Evolutionary conservation across 2,888 invertebrate species (phyloP), one percentile per base, ranked within the genome.

Genomic region (Xestobium rufovillosum): DNA sequence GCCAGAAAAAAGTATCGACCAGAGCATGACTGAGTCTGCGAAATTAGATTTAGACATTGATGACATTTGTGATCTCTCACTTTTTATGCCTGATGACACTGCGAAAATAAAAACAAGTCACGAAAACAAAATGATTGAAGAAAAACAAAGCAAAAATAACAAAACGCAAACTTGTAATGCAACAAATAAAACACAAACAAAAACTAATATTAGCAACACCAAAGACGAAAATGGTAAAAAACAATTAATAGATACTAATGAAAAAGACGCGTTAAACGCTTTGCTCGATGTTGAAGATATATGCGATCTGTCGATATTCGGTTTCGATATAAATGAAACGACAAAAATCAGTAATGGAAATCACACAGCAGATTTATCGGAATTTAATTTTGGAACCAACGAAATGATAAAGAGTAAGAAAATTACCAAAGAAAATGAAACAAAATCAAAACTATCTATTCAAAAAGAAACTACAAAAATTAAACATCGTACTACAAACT

Each of bases 1-100:
- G n/a, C n/a, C n/a, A n/a, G n/a, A n/a, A n/a, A n/a, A n/a, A n/a
- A n/a, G n/a, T n/a, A n/a, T n/a, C n/a, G n/a, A n/a, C n/a, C n/a
- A n/a, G n/a, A n/a, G n/a, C n/a, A n/a, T n/a, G n/a, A n/a, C n/a
- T n/a, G n/a, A n/a, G n/a, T n/a, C n/a, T n/a, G n/a, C n/a, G n/a
- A n/a, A n/a, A n/a, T n/a, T 3, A 17, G 30, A 31, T n/a, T 23
- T 34, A 14, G 36, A 41, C 19, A 34, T 50, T 16, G 38, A 38
- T 27, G 44, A 50, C 15, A 37, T 50, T 34, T 50, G 48, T 26
- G 53, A 55, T 42, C 39, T 55, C 28, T 51, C 52, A 4, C 30
- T 44, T 14, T 55, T 53, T 44, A 52, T 52, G 32, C 26, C 33
- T 3, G 13, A 26, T 29, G 13, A 15, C 26, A 14, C 14, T 25